These are phyloP conservation scores for Drosophila birchii DNA, from an alignment of 2,888 invertebrate species.

Conservation along the genomic window DNA sequence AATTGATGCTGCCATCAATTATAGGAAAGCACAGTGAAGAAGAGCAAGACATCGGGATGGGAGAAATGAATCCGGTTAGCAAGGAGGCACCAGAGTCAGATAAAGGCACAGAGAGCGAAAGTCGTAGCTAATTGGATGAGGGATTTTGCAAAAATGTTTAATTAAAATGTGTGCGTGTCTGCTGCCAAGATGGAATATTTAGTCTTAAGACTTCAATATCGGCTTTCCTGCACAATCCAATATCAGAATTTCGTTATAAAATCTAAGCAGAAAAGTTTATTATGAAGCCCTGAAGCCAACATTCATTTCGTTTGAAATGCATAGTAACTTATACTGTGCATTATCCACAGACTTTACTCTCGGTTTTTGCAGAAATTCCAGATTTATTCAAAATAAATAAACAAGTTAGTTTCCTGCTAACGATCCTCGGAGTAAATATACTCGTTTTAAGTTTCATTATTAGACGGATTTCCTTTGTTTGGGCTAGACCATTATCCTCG, in stretches of 20 bases:
- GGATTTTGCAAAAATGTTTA: conserved; percentile 4
- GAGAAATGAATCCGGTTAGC: conserved; percentile 56
- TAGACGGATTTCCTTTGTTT: background rate
- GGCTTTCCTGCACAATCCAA: background rate
- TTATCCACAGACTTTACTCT: background rate
- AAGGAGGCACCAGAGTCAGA: conserved; percentile 17
- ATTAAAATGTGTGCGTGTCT: conserved; percentile 2
- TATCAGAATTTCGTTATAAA: too few species aligned
- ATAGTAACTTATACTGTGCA: background rate
- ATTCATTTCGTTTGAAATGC: background rate
- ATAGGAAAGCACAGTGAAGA: conserved; percentile 53
- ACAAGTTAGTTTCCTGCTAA: background rate
- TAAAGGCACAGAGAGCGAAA: conserved; percentile 14
- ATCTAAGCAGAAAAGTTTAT: background rate
- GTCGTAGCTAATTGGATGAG: background rate
- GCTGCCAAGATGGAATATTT: background rate
- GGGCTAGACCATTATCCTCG: background rate
- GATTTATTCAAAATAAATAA: background rate
- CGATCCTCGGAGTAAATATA: background rate
- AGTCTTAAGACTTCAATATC: background rate
- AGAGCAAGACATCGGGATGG: conserved; percentile 19
- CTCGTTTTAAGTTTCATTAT: background rate
- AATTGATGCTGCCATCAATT: conserved; percentile 79
- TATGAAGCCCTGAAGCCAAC: background rate
- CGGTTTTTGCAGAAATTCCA: background rate